Base-by-base conservation (phyloP, 2,888 invertebrate species). In the Polylopha cassiicola region DNA sequence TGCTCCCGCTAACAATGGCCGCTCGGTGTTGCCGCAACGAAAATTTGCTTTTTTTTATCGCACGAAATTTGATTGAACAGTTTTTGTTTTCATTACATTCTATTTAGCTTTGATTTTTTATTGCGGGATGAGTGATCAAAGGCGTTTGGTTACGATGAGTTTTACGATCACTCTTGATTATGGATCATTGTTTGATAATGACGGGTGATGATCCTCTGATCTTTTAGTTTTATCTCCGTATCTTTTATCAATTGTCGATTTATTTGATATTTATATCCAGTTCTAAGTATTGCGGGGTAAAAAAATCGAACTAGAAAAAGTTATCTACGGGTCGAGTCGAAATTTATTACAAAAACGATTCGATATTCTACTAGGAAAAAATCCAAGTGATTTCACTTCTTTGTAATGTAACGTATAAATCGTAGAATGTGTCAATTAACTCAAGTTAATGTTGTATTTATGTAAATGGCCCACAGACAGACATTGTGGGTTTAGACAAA, bases 351-450 rank as follows among this genome's bases (percentile, higher is more conserved):
- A 60, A 60, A 53, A 43, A 41, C 49, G 39, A 57, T 63, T 69
- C 66, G 53, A 62, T 63, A 58, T 58, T 56, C 59, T 57, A 57
- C 51, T 48, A 51, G 61, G 58, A 63, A 63, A 66, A 65, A 64
- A 65, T 58, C 65, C 54, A 53, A 61, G 56, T 71, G 74, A 73
- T 61, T 69, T 57, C 58, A 65, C 58, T 63, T 61, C 61, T 58
- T 54, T 55, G 68, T 66, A 68, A 65, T 61, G 65, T 61, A 65
- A 58, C 59, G 62, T 64, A 84, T 82, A 84, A 82, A 84, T 84
- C 81, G 71, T 75, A 66, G 70, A 72, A 81, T 74, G 76, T 80
- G 84, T 85, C 84, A 84, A 85, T 85, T 84, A 84, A 81, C 73
- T 77, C 76, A 71, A 59, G 59, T 66, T 80, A 82, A 85, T 85